Evolutionary conservation across 2,113 vertebrate genomes (phyloP).

Genomic region (Channa argus): DNA sequence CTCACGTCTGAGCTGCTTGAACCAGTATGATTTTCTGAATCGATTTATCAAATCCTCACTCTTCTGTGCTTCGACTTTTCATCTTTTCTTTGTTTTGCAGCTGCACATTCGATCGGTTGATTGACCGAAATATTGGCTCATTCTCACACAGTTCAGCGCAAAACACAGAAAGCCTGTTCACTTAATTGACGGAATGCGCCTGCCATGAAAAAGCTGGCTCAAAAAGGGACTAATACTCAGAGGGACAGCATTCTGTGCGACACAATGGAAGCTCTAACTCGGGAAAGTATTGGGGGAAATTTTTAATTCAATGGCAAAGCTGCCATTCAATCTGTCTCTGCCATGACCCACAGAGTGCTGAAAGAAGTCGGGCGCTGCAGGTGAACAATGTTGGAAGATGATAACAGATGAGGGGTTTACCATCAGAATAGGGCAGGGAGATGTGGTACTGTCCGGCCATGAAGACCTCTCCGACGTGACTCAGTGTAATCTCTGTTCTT

Average conservation of each 20-base stretch:
- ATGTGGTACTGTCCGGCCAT: constrained; percentile 93
- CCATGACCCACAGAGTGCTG: constrained; percentile 24
- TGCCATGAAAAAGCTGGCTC: constrained; percentile 2
- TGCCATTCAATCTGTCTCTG: constrained; percentile 60
- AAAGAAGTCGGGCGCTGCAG: not conserved
- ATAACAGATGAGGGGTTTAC: constrained; percentile 77
- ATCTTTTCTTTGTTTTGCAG: too few species aligned
- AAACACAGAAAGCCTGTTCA: constrained; percentile 37
- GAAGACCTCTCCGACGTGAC: constrained; percentile 91
- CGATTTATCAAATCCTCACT: too few species aligned
- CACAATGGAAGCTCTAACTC: constrained; percentile 44
- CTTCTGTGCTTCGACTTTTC: too few species aligned
- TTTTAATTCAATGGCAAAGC: constrained; percentile 39
- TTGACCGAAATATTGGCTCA: constrained; percentile 37
- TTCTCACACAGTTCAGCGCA: constrained; percentile 38
- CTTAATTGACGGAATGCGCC: not conserved
- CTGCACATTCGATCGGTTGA: too few species aligned
- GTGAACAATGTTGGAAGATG: constrained; percentile 20
- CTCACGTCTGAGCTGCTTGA: too few species aligned
- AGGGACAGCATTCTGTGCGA: constrained; percentile 35
- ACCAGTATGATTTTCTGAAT: too few species aligned
- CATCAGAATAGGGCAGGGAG: constrained; percentile 92
- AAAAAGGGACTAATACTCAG: constrained; percentile 32
- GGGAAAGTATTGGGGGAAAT: constrained; percentile 48
- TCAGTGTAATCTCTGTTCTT: constrained; percentile 93